phyloP scores from a whole-genome alignment of 2,113 vertebrate species.

The Pterocles orientalis region DNA sequence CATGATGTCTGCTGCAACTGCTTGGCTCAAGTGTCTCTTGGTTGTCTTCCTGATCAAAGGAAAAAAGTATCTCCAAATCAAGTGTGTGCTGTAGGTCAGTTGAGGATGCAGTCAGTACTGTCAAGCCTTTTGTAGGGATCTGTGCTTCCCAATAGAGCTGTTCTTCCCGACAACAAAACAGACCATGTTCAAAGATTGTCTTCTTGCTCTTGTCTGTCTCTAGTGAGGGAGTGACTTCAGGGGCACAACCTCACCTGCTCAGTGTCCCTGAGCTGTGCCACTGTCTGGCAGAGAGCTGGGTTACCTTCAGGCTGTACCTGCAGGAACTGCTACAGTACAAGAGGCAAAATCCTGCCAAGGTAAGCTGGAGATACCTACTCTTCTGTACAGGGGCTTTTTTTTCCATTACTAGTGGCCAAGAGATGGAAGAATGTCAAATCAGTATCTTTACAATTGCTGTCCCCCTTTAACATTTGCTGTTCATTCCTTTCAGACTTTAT shows the following conservation, averaged over 20 bases:
- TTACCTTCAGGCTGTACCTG: slow-evolving; percentile 90
- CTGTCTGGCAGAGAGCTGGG: slow-evolving; percentile 94
- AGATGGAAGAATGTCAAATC: neutral
- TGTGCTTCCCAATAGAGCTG: neutral
- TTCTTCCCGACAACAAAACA: neutral
- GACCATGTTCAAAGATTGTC: slow-evolving; percentile 41
- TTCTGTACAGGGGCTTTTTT: slow-evolving; percentile 24
- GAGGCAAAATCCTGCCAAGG: slow-evolving; percentile 93
- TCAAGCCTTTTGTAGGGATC: neutral
- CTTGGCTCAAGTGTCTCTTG: neutral
- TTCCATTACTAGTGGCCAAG: neutral
- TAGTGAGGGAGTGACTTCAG: slow-evolving; percentile 83
- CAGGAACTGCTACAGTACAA: slow-evolving; percentile 96
- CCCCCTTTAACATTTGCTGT: neutral
- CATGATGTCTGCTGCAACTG: neutral
- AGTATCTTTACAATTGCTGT: neutral
- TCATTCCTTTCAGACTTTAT: neutral
- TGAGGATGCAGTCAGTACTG: neutral
- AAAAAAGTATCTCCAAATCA: neutral
- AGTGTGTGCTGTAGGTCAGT: neutral
- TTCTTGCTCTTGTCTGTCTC: slow-evolving; percentile 71
- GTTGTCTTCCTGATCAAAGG: neutral
- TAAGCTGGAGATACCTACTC: slow-evolving; percentile 66
- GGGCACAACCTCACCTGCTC: slow-evolving; percentile 86
- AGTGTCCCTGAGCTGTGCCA: slow-evolving; percentile 93